Base-by-base conservation (phyloP, 2,797 vertebrate species). In the Microchirus variegatus region DNA sequence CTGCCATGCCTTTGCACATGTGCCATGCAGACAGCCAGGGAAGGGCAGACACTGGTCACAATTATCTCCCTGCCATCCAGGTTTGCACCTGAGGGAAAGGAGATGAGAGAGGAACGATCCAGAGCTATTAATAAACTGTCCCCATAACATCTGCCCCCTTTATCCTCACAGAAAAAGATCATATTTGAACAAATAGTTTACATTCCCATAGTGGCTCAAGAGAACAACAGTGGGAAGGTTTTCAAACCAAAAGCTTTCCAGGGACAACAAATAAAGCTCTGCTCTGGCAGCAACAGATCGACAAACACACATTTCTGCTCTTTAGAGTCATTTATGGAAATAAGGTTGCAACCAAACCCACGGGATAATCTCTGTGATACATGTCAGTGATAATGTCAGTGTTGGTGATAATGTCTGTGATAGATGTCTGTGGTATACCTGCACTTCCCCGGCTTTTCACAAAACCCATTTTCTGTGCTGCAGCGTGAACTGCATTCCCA, bases 41-140 rank as follows among this genome's bases (percentile, higher is more conserved):
- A 94, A 92, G 36, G 94, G 91, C 64, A 96, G 44, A 3, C 97
- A 99, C 55, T 87, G 91, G 72, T 95, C 87, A 71, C 97, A 99
- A 40, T 92, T 77, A 54, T 89, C 87, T 15, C 97, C 97, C 60
- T 94, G 92, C 97, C 97, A 99, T 26, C 97, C 97, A 7, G 95
- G 84, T 46, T 93, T 95, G 78, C 97, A 99, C 85, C 97, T 99
- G 86, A 49, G 73, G 84, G n/a, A 44, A 14, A 13, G 11, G 37
- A 4, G 35, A 45, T 10, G 55, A n/a, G n/a, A n/a, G n/a, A n/a
- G 47, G 42, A 59, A 31, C 43, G 70, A 51, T 15, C 40, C 42
- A 44, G 19, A 52, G 43, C 72, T 80, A 79, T 72, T 71, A 81
- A 73, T 77, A 77, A 0, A 69, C 11, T 53, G 54, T 63, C 64